Evolutionary conservation across 2,797 vertebrate genomes (phyloP), one percentile per base, ranked within the genome.

Genomic region (Trematomus bernacchii): DNA sequence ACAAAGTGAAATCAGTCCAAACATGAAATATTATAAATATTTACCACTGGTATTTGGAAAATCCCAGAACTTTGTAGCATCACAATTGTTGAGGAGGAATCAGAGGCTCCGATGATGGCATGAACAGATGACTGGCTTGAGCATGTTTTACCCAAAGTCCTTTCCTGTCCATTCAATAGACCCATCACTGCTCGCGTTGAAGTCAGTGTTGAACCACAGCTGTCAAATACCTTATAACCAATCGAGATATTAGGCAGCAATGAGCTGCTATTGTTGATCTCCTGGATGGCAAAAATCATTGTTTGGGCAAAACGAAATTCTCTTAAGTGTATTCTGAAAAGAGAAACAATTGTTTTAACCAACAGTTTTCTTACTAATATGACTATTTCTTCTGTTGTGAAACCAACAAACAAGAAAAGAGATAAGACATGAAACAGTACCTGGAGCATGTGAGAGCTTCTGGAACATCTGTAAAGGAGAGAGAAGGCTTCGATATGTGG

Each of bases 241-340:
- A 96, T 11, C 6, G 89, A 90, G 70, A 95, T 91, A 58, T 91
- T 79, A 82, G 93, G 94, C 23, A 95, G 86, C 27, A 96, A 73
- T 63, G 90, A 83, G 33, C 76, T 92, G 76, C 91, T 95, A 15
- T 95, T 95, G 89, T 96, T 95, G 76, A 96, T 95, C 83, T 96
- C 94, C 57, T 95, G 90, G 46, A 95, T 93, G 21, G 95, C 94
- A 90, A 95, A 95, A 13, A 95, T 93, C 94, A 96, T 95, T 42
- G 94, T 94, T 79, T 95, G 91, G 62, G 91, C 95, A 87, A 94
- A 95, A 65, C 87, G 93, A 58, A 95, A 88, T 84, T 96, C 94
- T 66, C 94, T 93, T 6, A 86, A 85, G 78, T 94, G 91, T n/a
- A 96, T 71, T 68, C 94, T 95, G 82, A 55, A 70, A 79, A 66